Conservation (phyloP, 2,113 vertebrate species). For the Arenaria interpres region DNA sequence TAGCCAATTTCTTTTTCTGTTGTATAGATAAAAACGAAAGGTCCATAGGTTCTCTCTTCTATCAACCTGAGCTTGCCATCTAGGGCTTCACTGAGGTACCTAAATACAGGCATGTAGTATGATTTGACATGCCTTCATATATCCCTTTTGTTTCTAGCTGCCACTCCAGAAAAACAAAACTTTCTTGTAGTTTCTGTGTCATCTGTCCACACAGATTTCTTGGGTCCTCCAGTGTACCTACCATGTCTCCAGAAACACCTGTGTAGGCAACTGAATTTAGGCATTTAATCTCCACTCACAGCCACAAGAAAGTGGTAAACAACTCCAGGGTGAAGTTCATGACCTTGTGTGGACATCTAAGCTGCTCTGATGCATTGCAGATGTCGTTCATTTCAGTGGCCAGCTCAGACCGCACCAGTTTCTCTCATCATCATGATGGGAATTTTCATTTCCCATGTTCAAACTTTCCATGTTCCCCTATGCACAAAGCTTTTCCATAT, state of each 20-base stretch:
- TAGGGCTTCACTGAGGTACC: not conserved
- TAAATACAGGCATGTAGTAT: not conserved
- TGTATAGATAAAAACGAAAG: not conserved
- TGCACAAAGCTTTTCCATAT: not conserved
- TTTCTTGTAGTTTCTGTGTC: not conserved
- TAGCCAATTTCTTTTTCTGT: not conserved
- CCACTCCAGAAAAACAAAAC: not conserved
- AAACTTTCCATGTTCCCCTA: not conserved
- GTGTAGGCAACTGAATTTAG: not conserved
- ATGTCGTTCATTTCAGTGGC: not conserved
- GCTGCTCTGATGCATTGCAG: not conserved
- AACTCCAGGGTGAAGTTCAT: not conserved
- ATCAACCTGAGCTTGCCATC: not conserved
- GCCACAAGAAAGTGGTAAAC: not conserved
- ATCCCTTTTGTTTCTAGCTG: not conserved
- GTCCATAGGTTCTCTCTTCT: not conserved
- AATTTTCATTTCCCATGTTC: not conserved
- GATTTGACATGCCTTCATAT: not conserved
- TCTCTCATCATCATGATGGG: not conserved
- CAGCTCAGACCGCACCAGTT: not conserved
- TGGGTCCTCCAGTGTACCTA: not conserved
- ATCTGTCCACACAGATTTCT: not conserved
- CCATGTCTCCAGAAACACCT: not conserved
- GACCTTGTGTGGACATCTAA: not conserved
- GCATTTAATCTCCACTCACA: not conserved